These are phyloP conservation scores for Darevskia mixta DNA, from an alignment of 2,797 vertebrate species.

Conservation along the genomic window DNA sequence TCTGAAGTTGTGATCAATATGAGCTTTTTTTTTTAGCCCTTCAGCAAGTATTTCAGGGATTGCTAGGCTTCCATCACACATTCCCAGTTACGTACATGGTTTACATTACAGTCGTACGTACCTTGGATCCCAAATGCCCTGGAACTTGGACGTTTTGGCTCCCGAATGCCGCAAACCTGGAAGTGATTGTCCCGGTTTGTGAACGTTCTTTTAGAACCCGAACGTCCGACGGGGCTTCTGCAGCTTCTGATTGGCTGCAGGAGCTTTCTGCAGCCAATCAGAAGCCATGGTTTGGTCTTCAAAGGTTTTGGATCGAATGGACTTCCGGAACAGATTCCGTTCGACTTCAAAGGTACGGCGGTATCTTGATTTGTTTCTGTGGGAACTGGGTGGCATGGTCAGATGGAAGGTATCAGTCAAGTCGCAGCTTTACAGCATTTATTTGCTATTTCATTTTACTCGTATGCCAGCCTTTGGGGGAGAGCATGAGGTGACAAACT, in stretches of 20 bases:
- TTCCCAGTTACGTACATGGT: background rate
- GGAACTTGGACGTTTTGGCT: no score
- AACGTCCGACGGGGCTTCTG: no score
- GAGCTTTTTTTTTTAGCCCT: background rate
- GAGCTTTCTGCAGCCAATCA: no score
- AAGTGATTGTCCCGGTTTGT: no score
- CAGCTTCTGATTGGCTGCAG: no score
- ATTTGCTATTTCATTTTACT: background rate
- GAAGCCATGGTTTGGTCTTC: no score
- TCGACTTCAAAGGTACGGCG: no score
- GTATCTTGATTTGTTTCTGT: constrained; percentile 2
- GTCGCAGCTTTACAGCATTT: background rate
- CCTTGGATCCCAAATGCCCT: no score
- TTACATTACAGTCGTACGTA: background rate
- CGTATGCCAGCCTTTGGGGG: background rate
- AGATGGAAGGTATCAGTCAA: background rate
- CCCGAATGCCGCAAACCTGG: no score
- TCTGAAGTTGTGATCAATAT: background rate
- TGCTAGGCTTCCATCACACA: background rate
- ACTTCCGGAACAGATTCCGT: no score
- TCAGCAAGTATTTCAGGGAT: background rate
- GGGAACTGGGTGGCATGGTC: background rate
- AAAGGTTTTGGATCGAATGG: no score
- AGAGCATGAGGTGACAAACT: background rate
- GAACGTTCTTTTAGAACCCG: no score